Percentiles rank a stretch among this genome's conserved stretches.
Evolutionary conservation across 2,888 invertebrate species (phyloP).

Genomic region (Platycheirus albimanus): DNA sequence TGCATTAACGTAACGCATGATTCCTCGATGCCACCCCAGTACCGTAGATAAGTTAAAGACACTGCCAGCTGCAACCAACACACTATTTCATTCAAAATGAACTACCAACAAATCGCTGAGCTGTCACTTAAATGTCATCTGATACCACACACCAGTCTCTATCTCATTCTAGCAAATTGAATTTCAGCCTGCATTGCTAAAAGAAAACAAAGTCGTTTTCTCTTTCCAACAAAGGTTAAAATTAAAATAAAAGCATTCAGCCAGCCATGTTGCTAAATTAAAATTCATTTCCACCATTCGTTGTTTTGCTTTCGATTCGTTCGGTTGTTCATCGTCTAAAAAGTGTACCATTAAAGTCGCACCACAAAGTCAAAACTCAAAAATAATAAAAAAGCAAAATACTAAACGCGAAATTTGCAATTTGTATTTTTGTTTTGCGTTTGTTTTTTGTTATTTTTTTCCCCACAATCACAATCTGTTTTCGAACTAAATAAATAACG

Average conservation of each 20-base stretch:
- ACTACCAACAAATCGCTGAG: slow-evolving; percentile 38
- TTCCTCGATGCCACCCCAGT: slow-evolving; percentile 29
- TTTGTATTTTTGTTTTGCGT: neutral
- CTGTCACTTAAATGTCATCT: slow-evolving; percentile 60
- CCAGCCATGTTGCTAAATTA: neutral
- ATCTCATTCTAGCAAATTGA: slow-evolving; percentile 31
- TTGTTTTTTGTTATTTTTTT: neutral
- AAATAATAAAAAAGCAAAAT: slow-evolving; percentile 23
- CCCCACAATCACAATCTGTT: no score
- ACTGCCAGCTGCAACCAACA: slow-evolving; percentile 43
- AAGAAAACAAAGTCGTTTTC: slow-evolving; percentile 4
- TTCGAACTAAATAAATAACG: neutral
- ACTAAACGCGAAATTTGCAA: slow-evolving; percentile 38
- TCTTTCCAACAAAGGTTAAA: slow-evolving; percentile 7
- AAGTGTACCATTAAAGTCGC: slow-evolving; percentile 6
- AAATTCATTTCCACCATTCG: slow-evolving; percentile 51
- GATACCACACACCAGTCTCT: slow-evolving; percentile 1
- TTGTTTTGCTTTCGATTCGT: slow-evolving; percentile 50
- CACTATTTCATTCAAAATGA: no score
- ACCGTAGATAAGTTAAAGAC: neutral
- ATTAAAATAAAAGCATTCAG: neutral
- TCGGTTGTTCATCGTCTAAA: slow-evolving; percentile 42
- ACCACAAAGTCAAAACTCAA: neutral
- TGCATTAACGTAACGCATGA: no score
- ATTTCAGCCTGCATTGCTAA: neutral